A percentile compares a stretch with the other conserved stretches of the same genome.
phyloP scores from a whole-genome alignment of 2,113 vertebrate species.

The Corydoras sp. region DNA sequence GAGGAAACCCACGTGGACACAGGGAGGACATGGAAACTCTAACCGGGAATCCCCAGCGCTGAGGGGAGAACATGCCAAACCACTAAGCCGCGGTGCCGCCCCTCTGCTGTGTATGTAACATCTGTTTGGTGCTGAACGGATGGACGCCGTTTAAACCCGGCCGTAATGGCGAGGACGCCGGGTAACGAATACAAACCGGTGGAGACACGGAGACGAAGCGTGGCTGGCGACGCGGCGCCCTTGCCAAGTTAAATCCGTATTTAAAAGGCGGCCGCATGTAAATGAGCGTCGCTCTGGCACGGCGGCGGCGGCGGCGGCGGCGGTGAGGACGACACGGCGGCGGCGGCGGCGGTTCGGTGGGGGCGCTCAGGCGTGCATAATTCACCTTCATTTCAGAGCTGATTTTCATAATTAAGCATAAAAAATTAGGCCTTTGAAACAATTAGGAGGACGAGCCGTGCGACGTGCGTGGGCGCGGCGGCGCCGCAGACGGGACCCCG shows the following conservation, averaged over 20 bases:
- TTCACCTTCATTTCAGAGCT: constrained; percentile 46
- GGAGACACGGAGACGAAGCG: constrained; percentile 56
- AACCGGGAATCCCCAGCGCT: too few species aligned
- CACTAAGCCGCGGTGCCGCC: too few species aligned
- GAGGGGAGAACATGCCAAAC: too few species aligned
- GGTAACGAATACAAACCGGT: too few species aligned
- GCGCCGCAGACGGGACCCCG: background rate
- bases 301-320: too few species aligned
- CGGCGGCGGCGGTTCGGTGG: constrained; percentile 50
- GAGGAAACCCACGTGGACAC: too few species aligned
- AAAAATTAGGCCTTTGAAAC: constrained; percentile 43
- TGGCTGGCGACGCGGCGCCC: constrained; percentile 46
- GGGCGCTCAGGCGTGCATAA: constrained; percentile 41
- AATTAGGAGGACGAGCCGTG: constrained; percentile 41
- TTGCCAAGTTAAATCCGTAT: constrained; percentile 62
- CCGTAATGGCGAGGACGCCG: background rate
- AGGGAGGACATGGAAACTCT: too few species aligned
- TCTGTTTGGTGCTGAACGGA: too few species aligned
- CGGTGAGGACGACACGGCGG: too few species aligned
- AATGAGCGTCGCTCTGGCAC: constrained; percentile 65
- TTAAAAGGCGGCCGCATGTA: constrained; percentile 57
- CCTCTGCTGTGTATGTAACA: too few species aligned
- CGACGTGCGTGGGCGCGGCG: constrained; percentile 4
- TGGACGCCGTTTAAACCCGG: constrained; percentile 12
- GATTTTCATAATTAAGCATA: constrained; percentile 47